These are phyloP conservation scores for Drosophila macrothrix DNA, from an alignment of 2,888 invertebrate species.

Conservation along the genomic window DNA sequence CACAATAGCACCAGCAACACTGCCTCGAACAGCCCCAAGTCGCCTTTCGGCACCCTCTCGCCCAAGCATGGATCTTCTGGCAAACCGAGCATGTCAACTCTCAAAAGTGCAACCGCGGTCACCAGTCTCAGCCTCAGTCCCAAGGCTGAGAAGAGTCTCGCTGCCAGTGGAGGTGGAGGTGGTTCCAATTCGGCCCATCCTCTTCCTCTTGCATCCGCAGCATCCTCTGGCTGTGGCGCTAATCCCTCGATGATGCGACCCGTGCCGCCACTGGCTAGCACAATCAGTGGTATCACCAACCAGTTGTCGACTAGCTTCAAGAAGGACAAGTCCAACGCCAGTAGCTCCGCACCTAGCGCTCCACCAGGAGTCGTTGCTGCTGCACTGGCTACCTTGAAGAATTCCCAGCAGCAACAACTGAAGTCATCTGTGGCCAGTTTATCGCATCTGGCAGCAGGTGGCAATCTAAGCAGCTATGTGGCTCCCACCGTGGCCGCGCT, in stretches of 20 bases:
- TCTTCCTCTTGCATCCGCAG: constrained; percentile 19
- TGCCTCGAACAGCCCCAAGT: constrained; percentile 91
- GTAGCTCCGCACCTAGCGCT: constrained; percentile 21
- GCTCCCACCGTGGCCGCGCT: constrained; percentile 50
- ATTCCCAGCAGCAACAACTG: constrained; percentile 65
- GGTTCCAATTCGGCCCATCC: constrained; percentile 10
- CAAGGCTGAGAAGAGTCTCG: constrained; percentile 72
- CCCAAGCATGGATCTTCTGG: constrained; percentile 92
- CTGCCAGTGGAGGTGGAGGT: constrained; percentile 31
- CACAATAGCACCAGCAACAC: constrained; percentile 90
- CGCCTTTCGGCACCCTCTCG: constrained; percentile 90
- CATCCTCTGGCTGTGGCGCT: constrained; percentile 2
- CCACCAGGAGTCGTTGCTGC: constrained; percentile 48
- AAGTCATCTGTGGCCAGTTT: constrained; percentile 70
- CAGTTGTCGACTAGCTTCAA: constrained; percentile 40
- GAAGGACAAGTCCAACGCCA: constrained; percentile 42
- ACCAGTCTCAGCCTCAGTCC: constrained; percentile 82
- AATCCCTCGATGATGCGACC: constrained; percentile 71
- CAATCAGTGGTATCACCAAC: constrained; percentile 32
- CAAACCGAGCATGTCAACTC: constrained; percentile 94
- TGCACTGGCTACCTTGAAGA: constrained; percentile 68
- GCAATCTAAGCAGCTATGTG: constrained; percentile 54
- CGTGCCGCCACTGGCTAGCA: constrained; percentile 86
- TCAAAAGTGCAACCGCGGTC: constrained; percentile 89
- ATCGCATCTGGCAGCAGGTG: constrained; percentile 69